A percentile compares a stretch with the other conserved stretches of the same genome.
Conservation (phyloP, 2,797 vertebrate species). For the Hydrocynus forskahlii region DNA sequence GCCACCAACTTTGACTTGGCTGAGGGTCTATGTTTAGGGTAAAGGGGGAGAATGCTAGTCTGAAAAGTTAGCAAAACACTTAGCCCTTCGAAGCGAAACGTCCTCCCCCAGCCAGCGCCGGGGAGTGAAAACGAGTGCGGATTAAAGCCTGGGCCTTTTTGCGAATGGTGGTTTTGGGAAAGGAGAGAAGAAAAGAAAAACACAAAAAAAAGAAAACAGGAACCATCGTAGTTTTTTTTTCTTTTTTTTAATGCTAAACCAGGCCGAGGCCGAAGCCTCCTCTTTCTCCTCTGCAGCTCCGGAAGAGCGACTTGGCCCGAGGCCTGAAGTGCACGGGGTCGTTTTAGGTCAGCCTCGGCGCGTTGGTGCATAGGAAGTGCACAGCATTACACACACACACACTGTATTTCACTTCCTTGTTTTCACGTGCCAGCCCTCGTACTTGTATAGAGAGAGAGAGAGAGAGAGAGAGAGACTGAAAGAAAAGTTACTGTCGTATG, state of each 20-base stretch:
- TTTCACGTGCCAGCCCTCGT: conserved; percentile 50
- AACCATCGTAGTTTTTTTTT: conserved; percentile 29
- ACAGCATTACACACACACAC: conserved; percentile 41
- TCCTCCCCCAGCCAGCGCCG: neutral
- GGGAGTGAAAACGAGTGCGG: neutral
- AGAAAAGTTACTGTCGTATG: neutral
- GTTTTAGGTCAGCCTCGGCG: conserved; percentile 54
- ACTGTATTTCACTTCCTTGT: conserved; percentile 59
- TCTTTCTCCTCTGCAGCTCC: conserved; percentile 43
- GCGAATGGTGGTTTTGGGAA: neutral
- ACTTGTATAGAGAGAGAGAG: neutral
- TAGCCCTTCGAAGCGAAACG: too few relatives aligned
- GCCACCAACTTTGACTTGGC: too few relatives aligned
- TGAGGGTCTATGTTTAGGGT: too few relatives aligned
- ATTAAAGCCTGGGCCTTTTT: neutral
- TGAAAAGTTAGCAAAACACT: neutral
- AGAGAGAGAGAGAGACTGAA: conserved; percentile 28
- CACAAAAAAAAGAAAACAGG: conserved; percentile 12
- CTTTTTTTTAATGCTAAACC: conserved; percentile 26
- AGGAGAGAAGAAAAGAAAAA: conserved; percentile 6
- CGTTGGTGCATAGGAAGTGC: conserved; percentile 60
- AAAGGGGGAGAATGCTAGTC: neutral
- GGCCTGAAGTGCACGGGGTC: conserved; percentile 55
- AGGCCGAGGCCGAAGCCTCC: conserved; percentile 41
- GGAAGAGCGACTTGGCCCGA: conserved; percentile 55